Base-by-base conservation (phyloP, 2,888 invertebrate genomes). In the Sphaeridia pumilis region DNA sequence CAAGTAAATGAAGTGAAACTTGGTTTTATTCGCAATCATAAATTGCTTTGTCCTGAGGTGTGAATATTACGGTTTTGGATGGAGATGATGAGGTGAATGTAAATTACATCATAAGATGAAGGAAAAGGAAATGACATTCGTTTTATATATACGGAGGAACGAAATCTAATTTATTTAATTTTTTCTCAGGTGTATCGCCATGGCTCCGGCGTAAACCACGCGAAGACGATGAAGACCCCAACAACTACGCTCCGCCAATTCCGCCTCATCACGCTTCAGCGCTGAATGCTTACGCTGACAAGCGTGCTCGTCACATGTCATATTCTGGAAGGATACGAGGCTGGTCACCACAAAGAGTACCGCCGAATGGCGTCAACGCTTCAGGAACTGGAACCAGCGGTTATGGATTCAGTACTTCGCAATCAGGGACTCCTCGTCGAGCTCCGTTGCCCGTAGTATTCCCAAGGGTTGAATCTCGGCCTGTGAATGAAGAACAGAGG, bases 251-350 rank as follows among this genome's bases (percentile, higher is more conserved):
- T 27, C 41, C n/a, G 5, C 49, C 42, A 26, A 38, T 25, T n/a
- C 27, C 25, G 10, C 48, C 21, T 12, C 35, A 38, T 20, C 22
- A 25, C 20, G 12, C n/a, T 1, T 25, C n/a, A 14, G 28, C 26
- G 10, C n/a, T 34, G 34, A 49, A 43, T 42, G 28, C 42, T 22
- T 38, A 38, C 38, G 38, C 34, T 4, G 60, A 60, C 46, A 57
- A 55, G 1, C 50, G 60, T 1, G 54, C 53, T 25, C 56, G 61
- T 44, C 64, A 64, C 55, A 61, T 64, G 61, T 62, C 61, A 2
- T 61, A 61, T 47, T 58, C 60, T 2, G 64, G 64, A 14, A 46
- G 63, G 24, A 61, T 64, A 7, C 56, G 59, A 21, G 58, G 61
- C 31, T 61, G 63, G 61, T 60, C 59, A 12, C 63, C 63, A 14